These are phyloP conservation scores for Epirrita christyi DNA, from an alignment of 2,888 invertebrate genomes.

Conservation along the genomic window DNA sequence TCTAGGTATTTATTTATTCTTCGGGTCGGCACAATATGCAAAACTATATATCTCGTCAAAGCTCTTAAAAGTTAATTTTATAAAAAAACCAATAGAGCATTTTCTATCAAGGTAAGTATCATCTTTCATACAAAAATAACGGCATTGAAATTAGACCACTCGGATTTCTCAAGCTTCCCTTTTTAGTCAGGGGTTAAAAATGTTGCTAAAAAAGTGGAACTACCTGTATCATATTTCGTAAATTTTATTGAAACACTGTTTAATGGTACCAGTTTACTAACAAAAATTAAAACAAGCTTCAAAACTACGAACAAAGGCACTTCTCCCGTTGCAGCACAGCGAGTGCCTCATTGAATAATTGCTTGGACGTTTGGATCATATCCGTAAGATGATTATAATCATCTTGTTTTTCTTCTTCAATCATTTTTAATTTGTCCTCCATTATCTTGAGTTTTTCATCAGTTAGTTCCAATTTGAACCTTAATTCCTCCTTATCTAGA, in stretches of 20 bases:
- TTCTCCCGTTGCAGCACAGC: conserved; percentile 73
- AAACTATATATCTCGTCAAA: too few species aligned
- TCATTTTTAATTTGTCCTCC: conserved; percentile 86
- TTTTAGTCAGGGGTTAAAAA: too few species aligned
- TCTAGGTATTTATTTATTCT: too few species aligned
- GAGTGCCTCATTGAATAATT: conserved; percentile 82
- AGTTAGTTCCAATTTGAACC: conserved; percentile 84
- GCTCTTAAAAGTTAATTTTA: too few species aligned
- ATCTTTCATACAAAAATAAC: too few species aligned
- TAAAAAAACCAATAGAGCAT: too few species aligned
- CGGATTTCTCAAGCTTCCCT: too few species aligned
- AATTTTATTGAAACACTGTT: not conserved
- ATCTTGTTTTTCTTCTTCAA: conserved; percentile 86
- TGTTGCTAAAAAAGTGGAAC: too few species aligned
- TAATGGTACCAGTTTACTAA: conserved; percentile 29
- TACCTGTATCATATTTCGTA: too few species aligned
- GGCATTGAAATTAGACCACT: too few species aligned
- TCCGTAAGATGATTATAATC: conserved; percentile 83
- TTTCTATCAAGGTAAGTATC: too few species aligned
- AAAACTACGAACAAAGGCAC: conserved; percentile 64
- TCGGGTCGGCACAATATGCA: too few species aligned
- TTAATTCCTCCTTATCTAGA: conserved; percentile 71
- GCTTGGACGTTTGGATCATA: conserved; percentile 84
- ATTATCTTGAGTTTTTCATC: conserved; percentile 88
- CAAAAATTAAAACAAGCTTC: conserved; percentile 36